Evolutionary conservation across 2,113 vertebrate genomes (phyloP), one percentile per base, ranked within the genome.

Genomic region (Ia io): DNA sequence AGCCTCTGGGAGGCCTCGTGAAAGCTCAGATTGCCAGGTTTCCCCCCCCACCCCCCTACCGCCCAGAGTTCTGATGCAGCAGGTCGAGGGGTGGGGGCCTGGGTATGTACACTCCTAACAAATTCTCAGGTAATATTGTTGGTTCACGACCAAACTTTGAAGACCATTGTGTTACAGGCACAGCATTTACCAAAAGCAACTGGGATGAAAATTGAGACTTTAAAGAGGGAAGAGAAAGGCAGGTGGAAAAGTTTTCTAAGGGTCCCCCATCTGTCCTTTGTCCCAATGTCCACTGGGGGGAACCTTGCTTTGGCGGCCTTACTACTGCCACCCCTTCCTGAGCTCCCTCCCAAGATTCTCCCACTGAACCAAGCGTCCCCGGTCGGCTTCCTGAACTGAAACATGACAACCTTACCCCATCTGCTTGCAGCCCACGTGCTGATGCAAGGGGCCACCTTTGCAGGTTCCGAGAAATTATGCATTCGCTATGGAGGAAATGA

Each of bases 401-500:
- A 97, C 84, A 84, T 93, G 96, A 96, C 93, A 98, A 95, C 97
- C 97, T 93, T 89, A 47, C 56, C 94, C 94, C 73, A 96, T 97
- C 95, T 94, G 97, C 95, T 97, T 96, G 87, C 94, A 97, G 95
- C 93, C 97, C 89, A 96, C 35, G 0, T 95, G 71, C 92, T 61
- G 95, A 95, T 96, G 95, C 89, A 97, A 98, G 95, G 96, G 97
- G 90, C 96, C 94, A 96, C 97, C 95, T 98, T 97, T 97, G 90
- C 88, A 95, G 96, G 97, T 97, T 98, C 98, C 98, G 98, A 98
- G 98, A 98, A 98, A 98, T 98, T 98, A 98, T 97, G 96, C 97
- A 98, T 98, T 98, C 96, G 80, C 98, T 98, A 98, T 91, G 93
- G 97, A 98, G 97, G 98, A 98, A 98, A 98, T 98, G 98, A 98